Base-by-base conservation (phyloP, 2,797 vertebrate genomes). In the Acomys russatus region DNA sequence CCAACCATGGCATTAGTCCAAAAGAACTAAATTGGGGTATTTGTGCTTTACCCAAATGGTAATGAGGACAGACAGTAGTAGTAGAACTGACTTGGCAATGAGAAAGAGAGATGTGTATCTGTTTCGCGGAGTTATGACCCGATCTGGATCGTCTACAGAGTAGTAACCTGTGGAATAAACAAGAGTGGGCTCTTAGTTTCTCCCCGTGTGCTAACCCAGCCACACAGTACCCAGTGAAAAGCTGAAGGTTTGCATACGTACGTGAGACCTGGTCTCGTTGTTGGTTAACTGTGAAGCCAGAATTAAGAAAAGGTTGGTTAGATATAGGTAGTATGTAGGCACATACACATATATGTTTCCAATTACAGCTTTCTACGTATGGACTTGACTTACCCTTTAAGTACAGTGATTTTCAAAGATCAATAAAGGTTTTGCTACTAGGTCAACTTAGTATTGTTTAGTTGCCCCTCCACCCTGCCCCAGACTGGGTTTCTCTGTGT, bases 1-100 rank as follows among this genome's bases (percentile, higher is more conserved):
- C 4, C 3, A 54, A 3, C 2, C 6, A n/a, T 9, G 61, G 0
- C 79, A 15, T 97, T 96, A 99, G 70, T 98, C 97, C 7, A 98
- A 98, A 88, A 94, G 56, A 61, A 98, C 98, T 94, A 98, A 54
- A 44, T 98, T 3, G 6, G 99, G 98, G 74, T 98, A 98, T 56
- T 96, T 97, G 51, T 96, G 95, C 64, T 97, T 97, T 10, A 99
- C 66, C 15, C 80, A 82, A 56, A 98, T 98, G 3, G 98, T 92
- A 4, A 97, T 95, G 90, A 97, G 61, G 92, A 98, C 77, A 30
- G 97, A 98, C 74, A 98, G 4, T 95, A 98, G 1, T 1, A 99
- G 25, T 22, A 98, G 76, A 11, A 98, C 1, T 0, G 90, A 97
- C 56, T 98, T 98, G 92, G 97, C 63, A 20, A 90, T 79, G 85